A percentile compares a stretch with the other conserved stretches of the same genome.
phyloP scores from a whole-genome alignment of 2,797 vertebrate genomes.

The Neoniphon sammara region DNA sequence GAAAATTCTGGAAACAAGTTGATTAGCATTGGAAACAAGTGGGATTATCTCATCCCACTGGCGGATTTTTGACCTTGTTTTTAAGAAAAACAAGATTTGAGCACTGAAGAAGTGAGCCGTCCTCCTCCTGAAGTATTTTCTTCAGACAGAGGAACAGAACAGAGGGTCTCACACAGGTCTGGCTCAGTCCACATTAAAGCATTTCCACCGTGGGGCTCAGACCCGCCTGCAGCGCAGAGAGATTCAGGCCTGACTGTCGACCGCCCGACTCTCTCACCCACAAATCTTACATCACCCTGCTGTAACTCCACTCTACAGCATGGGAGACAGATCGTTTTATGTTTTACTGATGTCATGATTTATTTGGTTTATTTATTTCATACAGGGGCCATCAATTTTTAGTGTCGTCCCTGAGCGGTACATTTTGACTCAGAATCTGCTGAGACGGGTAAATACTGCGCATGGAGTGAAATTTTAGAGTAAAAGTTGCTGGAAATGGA shows the following conservation, averaged over 20 bases:
- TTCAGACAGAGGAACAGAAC: background rate
- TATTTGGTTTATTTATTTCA: conserved; percentile 29
- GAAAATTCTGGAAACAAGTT: no score
- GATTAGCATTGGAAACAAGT: no score
- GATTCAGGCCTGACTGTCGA: conserved; percentile 8
- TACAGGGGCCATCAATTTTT: background rate
- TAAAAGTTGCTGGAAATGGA: no score
- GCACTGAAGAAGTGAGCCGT: background rate
- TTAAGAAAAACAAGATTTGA: no score
- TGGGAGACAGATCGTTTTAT: background rate
- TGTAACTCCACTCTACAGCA: background rate
- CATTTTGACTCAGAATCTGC: background rate
- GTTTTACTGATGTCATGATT: conserved; percentile 37
- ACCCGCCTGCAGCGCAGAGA: background rate
- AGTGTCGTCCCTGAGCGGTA: background rate
- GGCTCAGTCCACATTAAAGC: background rate
- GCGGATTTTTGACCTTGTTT: no score
- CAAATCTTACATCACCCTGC: conserved; percentile 2
- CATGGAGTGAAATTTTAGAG: no score
- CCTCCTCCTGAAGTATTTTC: background rate
- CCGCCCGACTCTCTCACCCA: background rate
- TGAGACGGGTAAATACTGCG: background rate
- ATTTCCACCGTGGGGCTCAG: background rate
- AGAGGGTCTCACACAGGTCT: background rate
- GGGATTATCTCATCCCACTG: no score